Percentiles rank a stretch among this genome's conserved stretches.
Evolutionary conservation across 92 coral and sea anemone genomes (phyloP).

Genomic region (Umimayanthus chanpuru): DNA sequence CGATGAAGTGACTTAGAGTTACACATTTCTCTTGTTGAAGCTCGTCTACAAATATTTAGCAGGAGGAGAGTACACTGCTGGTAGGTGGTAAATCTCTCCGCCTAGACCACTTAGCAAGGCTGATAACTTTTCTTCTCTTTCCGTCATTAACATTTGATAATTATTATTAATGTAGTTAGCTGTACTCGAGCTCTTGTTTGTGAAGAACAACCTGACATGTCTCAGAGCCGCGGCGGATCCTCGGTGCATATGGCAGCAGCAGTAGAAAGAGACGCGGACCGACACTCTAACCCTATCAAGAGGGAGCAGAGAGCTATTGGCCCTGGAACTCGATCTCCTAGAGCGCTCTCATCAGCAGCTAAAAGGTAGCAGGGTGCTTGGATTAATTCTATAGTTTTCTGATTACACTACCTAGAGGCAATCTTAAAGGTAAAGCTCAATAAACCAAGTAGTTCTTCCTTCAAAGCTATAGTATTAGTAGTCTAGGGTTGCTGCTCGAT

Average conservation of each 20-base stretch:
- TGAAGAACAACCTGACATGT: slow-evolving; percentile 30
- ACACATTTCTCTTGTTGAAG: not conserved
- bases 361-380: slow-evolving; percentile 49
- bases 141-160: slow-evolving; percentile 27
- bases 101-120: slow-evolving; percentile 8
- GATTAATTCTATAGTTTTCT: not conserved
- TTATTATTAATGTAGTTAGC: slow-evolving; percentile 28
- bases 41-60: slow-evolving; percentile 38
- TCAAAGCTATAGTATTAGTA: not conserved
- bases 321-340: slow-evolving; percentile 52
- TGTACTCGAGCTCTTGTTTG: slow-evolving; percentile 6
- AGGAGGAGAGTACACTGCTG: slow-evolving; percentile 32
- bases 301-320: slow-evolving; percentile 39
- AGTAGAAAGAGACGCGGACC: slow-evolving; percentile 17
- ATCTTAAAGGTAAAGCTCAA: not conserved
- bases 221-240: not conserved
- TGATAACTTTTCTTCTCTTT: slow-evolving; percentile 5
- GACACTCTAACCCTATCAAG: slow-evolving; percentile 36
- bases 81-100: slow-evolving; percentile 22
- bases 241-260: slow-evolving; percentile 26
- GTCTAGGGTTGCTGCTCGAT: not conserved
- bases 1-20: not conserved
- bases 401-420: not conserved
- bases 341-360: slow-evolving; percentile 67
- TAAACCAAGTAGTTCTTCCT: not conserved